phyloP scores from a whole-genome alignment of 2,888 invertebrate species.

The Polymixis flavicincta region DNA sequence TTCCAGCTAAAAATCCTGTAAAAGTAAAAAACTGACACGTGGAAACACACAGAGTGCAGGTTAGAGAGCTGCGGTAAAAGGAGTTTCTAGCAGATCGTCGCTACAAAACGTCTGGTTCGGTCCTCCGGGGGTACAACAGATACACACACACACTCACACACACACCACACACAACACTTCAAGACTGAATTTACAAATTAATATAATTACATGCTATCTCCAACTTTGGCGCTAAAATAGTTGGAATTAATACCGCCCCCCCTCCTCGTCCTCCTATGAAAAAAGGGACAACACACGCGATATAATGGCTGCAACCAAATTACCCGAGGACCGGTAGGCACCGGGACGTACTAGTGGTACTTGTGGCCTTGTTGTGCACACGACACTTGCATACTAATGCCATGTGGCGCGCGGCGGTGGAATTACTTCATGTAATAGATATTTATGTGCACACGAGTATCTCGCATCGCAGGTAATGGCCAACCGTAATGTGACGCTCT shows the following conservation, averaged over 20 bases:
- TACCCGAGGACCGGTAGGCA: neutral
- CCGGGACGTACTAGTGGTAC: neutral
- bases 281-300: slow-evolving; percentile 29
- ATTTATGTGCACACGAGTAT: slow-evolving; percentile 46
- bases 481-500: slow-evolving; percentile 7
- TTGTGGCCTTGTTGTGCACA: neutral
- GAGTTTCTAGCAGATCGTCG: neutral
- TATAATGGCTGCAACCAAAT: slow-evolving; percentile 21
- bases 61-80: neutral
- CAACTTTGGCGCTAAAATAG: slow-evolving; percentile 40
- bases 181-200: slow-evolving; percentile 19
- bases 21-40: neutral
- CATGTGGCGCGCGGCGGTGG: neutral
- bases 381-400: slow-evolving; percentile 46
- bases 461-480: slow-evolving; percentile 32
- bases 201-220: slow-evolving; percentile 29
- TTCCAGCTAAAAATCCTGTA: slow-evolving; percentile 13
- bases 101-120: neutral
- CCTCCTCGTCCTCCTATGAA: neutral
- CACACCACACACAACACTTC: neutral
- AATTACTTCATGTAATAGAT: slow-evolving; percentile 50
- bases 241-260: slow-evolving; percentile 36
- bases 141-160: neutral
- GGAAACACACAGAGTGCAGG: neutral
- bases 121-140: neutral